Conservation (phyloP, 2,113 vertebrate species). For the Salvelinus alpinus region DNA sequence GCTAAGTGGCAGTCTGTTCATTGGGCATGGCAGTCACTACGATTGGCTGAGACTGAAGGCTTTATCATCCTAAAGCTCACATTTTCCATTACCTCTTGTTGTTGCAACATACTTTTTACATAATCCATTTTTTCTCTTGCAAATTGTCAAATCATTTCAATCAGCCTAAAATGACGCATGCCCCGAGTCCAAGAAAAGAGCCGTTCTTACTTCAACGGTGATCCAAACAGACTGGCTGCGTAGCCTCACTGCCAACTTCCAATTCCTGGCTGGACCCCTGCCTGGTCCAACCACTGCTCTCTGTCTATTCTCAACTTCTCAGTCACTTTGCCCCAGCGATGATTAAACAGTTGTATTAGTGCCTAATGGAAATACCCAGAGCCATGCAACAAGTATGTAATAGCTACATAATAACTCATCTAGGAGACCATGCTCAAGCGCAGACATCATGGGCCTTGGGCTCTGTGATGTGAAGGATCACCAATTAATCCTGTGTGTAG, state of each 20-base stretch:
- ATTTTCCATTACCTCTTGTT: slow-evolving; percentile 50
- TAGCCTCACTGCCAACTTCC: slow-evolving; percentile 41
- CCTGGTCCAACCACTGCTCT: slow-evolving; percentile 51
- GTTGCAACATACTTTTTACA: slow-evolving; percentile 13
- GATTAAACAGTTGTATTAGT: slow-evolving; percentile 50
- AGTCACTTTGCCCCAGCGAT: slow-evolving; percentile 36
- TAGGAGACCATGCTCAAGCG: neutral
- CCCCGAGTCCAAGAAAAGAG: slow-evolving; percentile 45
- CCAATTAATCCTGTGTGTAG: too few relatives aligned
- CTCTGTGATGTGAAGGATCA: slow-evolving; percentile 5
- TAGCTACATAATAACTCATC: slow-evolving; percentile 22
- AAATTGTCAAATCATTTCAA: slow-evolving; percentile 30
- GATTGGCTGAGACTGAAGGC: slow-evolving; percentile 29
- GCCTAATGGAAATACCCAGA: slow-evolving; percentile 47
- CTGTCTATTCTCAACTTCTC: slow-evolving; percentile 45
- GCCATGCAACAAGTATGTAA: slow-evolving; percentile 18
- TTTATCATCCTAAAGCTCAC: slow-evolving; percentile 44
- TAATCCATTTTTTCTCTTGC: slow-evolving; percentile 11
- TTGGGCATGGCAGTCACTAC: slow-evolving; percentile 18
- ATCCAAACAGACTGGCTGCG: slow-evolving; percentile 53
- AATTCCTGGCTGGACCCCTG: slow-evolving; percentile 60
- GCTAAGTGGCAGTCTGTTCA: slow-evolving; percentile 17
- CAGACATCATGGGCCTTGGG: neutral
- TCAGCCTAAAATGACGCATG: slow-evolving; percentile 10
- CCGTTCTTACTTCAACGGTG: slow-evolving; percentile 54